Conservation (phyloP, 2,113 vertebrate genomes). For the Phylloscopus whistleri region DNA sequence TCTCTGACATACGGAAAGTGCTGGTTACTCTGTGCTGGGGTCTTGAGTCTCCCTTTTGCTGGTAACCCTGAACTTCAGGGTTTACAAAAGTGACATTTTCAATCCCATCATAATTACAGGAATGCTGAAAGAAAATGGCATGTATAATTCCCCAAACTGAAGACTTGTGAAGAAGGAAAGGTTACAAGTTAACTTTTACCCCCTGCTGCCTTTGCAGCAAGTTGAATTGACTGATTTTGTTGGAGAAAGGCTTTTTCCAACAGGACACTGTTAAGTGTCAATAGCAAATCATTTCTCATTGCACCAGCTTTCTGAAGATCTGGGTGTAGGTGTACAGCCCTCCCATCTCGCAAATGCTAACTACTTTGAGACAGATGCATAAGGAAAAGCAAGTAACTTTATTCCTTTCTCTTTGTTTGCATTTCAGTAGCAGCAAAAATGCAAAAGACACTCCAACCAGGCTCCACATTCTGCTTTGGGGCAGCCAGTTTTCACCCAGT, state of each 20-base stretch:
- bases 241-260: neutral
- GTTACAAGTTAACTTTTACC: neutral
- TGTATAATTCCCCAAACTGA: neutral
- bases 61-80: neutral
- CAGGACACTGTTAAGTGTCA: neutral
- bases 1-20: fast-evolving
- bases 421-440: neutral
- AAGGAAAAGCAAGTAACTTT: neutral
- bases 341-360: neutral
- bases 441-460: neutral
- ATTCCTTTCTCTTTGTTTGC: neutral
- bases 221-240: neutral
- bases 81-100: neutral
- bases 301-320: neutral
- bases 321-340: neutral
- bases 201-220: neutral
- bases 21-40: neutral
- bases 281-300: neutral
- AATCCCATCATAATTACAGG: neutral
- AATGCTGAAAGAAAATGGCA: neutral
- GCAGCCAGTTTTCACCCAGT: neutral
- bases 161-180: neutral
- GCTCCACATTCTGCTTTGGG: neutral
- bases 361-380: neutral
- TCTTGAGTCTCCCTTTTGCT: neutral